Evolutionary conservation across 2,797 vertebrate species (phyloP).

Genomic region (Brotula barbata): DNA sequence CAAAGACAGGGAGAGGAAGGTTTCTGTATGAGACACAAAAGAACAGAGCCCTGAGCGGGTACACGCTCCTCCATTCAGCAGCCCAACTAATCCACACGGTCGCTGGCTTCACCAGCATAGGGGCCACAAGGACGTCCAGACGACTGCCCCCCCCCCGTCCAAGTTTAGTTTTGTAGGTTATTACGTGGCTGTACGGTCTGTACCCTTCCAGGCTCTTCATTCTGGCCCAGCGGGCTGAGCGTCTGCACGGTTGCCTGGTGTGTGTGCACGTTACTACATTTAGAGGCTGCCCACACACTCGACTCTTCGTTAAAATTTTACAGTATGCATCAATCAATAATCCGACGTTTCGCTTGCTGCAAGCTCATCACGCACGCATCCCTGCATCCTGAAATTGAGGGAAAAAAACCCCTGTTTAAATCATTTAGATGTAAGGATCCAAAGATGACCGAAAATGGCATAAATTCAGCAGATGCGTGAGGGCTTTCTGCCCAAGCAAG

Average conservation of each 20-base stretch:
- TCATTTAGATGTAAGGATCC: too few species aligned
- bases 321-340: conserved; percentile 28
- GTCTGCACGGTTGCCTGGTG: conserved; percentile 5
- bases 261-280: conserved; percentile 15
- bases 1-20: conserved; percentile 42
- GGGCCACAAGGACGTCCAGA: conserved; percentile 27
- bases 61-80: conserved; percentile 41
- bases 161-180: conserved; percentile 40
- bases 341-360: conserved; percentile 5
- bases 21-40: conserved; percentile 52
- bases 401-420: too few species aligned
- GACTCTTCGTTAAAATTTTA: conserved; percentile 41
- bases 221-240: not conserved
- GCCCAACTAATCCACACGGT: conserved; percentile 56
- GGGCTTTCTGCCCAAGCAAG: too few species aligned
- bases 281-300: conserved; percentile 10
- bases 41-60: conserved; percentile 39
- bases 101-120: conserved; percentile 32
- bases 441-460: too few species aligned
- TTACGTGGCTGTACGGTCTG: conserved; percentile 28
- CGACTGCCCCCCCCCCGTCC: conserved; percentile 39
- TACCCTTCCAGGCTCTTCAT: conserved; percentile 13
- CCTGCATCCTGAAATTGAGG: conserved; percentile 9
- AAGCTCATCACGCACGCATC: not conserved
- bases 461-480: too few species aligned